Percentiles rank a stretch among this genome's conserved stretches.
Evolutionary conservation across 2,888 invertebrate species (phyloP).

Genomic region (Amphipoea oculea): DNA sequence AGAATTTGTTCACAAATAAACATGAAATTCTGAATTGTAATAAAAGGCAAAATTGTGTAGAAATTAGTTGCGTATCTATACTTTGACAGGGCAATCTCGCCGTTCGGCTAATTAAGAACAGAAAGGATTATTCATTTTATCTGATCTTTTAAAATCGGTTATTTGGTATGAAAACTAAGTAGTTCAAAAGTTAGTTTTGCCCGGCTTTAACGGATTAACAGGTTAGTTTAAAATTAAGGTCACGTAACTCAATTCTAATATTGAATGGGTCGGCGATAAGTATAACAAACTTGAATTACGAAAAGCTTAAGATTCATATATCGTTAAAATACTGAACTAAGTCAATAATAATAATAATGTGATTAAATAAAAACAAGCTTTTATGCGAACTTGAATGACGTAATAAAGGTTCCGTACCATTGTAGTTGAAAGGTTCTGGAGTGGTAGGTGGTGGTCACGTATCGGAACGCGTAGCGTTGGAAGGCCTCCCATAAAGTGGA

Average conservation of each 20-base stretch:
- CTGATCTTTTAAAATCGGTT: not conserved
- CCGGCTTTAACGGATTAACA: conserved; percentile 17
- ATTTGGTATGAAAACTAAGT: conserved; percentile 1
- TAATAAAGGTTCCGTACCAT: not conserved
- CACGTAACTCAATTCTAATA: conserved; percentile 45
- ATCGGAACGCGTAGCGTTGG: not conserved
- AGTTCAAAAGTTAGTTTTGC: not conserved
- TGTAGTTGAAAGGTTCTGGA: not conserved
- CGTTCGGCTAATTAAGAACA: not conserved
- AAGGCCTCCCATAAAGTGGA: not conserved
- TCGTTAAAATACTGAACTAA: conserved; percentile 10
- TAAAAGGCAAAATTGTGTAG: not conserved
- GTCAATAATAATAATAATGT: not conserved
- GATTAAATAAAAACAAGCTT: not conserved
- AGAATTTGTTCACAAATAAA: not conserved
- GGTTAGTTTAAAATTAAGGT: conserved; percentile 42
- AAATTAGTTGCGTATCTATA: not conserved
- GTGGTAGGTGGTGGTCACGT: not conserved
- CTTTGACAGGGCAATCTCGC: not conserved
- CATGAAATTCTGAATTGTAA: not conserved
- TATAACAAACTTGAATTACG: conserved; percentile 34
- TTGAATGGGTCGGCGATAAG: conserved; percentile 11
- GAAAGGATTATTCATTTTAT: not conserved
- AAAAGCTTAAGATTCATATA: conserved; percentile 19
- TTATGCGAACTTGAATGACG: not conserved